A percentile compares a stretch with the other conserved stretches of the same genome.
Evolutionary conservation across 2,797 vertebrate genomes (phyloP).

Genomic region (Argentina silus): DNA sequence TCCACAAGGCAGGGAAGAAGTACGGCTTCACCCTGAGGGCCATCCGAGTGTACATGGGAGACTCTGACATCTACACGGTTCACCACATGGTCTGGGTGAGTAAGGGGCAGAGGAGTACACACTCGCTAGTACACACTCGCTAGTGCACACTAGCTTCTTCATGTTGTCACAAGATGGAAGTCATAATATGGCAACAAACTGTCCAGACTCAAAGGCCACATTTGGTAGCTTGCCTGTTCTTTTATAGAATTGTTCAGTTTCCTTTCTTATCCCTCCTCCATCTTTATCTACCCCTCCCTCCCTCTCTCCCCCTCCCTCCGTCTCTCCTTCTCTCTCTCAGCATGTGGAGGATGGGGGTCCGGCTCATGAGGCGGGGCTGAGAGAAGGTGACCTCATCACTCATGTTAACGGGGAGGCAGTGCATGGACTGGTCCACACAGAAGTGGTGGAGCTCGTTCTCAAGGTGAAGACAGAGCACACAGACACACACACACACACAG

Average conservation of each 20-base stretch:
- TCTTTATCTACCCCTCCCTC: neutral
- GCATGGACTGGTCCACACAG: conserved; percentile 94
- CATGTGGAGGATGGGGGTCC: conserved; percentile 92
- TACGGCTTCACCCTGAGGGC: conserved; percentile 96
- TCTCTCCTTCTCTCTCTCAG: conserved; percentile 68
- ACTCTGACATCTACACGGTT: conserved; percentile 93
- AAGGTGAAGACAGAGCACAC: conserved; percentile 79
- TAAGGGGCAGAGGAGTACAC: conserved; percentile 36
- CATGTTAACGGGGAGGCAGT: conserved; percentile 95
- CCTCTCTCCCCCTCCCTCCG: neutral
- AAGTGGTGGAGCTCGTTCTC: conserved; percentile 96
- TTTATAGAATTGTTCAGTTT: too few species aligned
- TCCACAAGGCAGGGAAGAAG: conserved; percentile 94
- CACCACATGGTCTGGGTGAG: conserved; percentile 99
- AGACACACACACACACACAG: conserved; percentile 5
- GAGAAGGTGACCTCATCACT: conserved; percentile 94
- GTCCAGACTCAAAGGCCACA: too few species aligned
- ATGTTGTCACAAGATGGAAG: neutral
- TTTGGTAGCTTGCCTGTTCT: too few species aligned
- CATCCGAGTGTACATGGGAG: conserved; percentile 97
- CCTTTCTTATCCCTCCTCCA: neutral
- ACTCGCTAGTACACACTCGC: too few species aligned
- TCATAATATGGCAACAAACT: too few species aligned
- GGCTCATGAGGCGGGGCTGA: conserved; percentile 89
- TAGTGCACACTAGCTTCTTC: too few species aligned